phyloP scores from a whole-genome alignment of 2,888 invertebrate species.

The Athalia circularis region DNA sequence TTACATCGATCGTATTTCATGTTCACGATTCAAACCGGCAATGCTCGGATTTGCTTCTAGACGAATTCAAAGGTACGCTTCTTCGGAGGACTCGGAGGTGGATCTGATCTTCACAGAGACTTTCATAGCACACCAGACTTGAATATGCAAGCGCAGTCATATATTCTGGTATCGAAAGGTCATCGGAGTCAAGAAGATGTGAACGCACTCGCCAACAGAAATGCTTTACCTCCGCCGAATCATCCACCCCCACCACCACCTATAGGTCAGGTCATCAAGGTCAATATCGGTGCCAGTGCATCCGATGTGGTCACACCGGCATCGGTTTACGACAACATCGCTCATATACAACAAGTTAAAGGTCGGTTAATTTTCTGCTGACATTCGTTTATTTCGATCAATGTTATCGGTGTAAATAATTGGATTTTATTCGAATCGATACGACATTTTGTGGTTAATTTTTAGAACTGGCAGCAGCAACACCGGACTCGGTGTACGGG shows the following conservation, averaged over 20 bases:
- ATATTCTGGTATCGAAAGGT: constrained; percentile 72
- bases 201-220: constrained; percentile 73
- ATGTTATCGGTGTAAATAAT: neutral
- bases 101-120: constrained; percentile 82
- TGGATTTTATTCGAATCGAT: neutral
- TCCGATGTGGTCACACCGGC: constrained; percentile 69
- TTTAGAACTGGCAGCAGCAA: constrained; percentile 72
- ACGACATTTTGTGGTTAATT: constrained; percentile 27
- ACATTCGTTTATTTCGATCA: neutral
- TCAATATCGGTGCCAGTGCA: constrained; percentile 76
- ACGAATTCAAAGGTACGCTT: constrained; percentile 76
- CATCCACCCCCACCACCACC: constrained; percentile 90
- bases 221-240: constrained; percentile 84
- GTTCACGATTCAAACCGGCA: neutral
- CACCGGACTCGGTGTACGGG: constrained; percentile 74
- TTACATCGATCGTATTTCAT: too few species aligned
- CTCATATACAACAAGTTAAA: constrained; percentile 74
- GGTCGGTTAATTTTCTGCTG: constrained; percentile 57
- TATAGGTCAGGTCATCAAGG: constrained; percentile 82
- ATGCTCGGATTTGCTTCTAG: constrained; percentile 66
- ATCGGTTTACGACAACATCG: constrained; percentile 72
- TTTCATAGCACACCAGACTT: constrained; percentile 94
- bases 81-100: constrained; percentile 73
- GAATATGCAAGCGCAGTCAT: constrained; percentile 68
- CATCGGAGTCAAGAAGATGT: constrained; percentile 85